Base-by-base conservation (phyloP, 1,140 invertebrate species). In the Drepana arcuata region DNA sequence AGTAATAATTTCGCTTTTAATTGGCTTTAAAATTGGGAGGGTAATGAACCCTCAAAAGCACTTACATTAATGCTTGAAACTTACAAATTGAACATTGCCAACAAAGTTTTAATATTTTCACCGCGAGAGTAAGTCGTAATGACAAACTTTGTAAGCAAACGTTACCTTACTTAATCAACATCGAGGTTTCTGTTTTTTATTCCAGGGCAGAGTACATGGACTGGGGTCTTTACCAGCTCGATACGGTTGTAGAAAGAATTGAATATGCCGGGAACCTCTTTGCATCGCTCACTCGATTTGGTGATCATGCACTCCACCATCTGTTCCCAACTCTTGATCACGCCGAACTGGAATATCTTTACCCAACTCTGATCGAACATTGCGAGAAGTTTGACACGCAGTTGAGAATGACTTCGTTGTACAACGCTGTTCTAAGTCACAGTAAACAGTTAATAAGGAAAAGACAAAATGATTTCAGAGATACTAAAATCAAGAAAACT, bases 301-400 rank as follows among this genome's bases (percentile, higher is more conserved):
- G 93, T 5, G 88, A 91, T 21, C 94, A 95, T 65, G 79, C 83
- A 0, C 72, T 95, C 0, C 93, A 95, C 63, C 93, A 95, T 82
- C 75, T 95, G 1, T 89, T 95, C 48, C 93, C 93, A 0, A 93
- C 92, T 0, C 56, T 95, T 9, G 93, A 95, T 60, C 92, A 94
- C 53, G 88, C 86, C 0, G 86, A 89, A 31, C 69, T 95, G 2
- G 62, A 63, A 26, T 69, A 67, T 27, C 42, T 82, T 5, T 82
- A 82, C 25, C 74, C 78, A 1, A 68, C 47, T 1, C 35, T 82
- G 10, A 23, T 75, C 1, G 63, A 77, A 21, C 78, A 82, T 34
- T 78, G 74, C 25, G 55, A 73, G 26, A 79, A 82, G 34, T 79
- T 62, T 23, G 65, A 75, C 28, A 49, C 47, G 7, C 34, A 72